Percentiles rank a stretch among this genome's conserved stretches.
Conservation (phyloP, 2,797 vertebrate species). For the Podarcis lilfordi region DNA sequence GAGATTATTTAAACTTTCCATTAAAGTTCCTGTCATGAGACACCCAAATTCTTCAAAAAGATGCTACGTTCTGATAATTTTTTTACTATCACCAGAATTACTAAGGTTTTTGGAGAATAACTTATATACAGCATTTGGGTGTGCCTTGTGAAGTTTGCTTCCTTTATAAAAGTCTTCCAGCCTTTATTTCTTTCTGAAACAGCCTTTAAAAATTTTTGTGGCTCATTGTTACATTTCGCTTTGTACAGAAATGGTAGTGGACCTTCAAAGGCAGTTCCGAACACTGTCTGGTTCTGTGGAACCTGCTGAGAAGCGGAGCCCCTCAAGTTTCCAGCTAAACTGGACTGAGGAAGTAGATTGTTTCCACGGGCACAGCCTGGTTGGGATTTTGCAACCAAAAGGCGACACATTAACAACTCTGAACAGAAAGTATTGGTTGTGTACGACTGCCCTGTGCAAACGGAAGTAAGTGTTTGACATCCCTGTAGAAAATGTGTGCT, state of each 20-base stretch:
- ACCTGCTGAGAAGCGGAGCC: conserved; percentile 57
- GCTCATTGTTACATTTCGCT: conserved; percentile 41
- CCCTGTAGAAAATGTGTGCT: conserved; percentile 23
- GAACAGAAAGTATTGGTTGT: conserved; percentile 83
- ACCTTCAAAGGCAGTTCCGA: conserved; percentile 81
- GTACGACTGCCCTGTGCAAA: conserved; percentile 73
- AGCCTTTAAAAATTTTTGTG: neutral
- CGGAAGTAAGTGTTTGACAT: conserved; percentile 70
- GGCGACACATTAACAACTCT: conserved; percentile 47
- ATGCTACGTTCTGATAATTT: neutral
- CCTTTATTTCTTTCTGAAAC: neutral
- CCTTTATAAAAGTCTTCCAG: no score
- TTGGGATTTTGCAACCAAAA: conserved; percentile 71
- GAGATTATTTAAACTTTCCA: neutral
- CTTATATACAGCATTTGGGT: neutral
- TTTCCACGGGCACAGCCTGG: conserved; percentile 79
- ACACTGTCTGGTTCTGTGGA: conserved; percentile 65
- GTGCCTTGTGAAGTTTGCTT: neutral
- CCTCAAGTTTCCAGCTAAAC: conserved; percentile 82
- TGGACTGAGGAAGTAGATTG: conserved; percentile 80
- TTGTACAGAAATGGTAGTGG: conserved; percentile 79
- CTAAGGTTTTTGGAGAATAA: neutral
- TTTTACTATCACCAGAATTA: neutral
- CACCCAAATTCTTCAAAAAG: neutral
- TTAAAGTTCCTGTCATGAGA: neutral